Evolutionary conservation across 2,113 vertebrate genomes (phyloP).

Genomic region (Recurvirostra avosetta): DNA sequence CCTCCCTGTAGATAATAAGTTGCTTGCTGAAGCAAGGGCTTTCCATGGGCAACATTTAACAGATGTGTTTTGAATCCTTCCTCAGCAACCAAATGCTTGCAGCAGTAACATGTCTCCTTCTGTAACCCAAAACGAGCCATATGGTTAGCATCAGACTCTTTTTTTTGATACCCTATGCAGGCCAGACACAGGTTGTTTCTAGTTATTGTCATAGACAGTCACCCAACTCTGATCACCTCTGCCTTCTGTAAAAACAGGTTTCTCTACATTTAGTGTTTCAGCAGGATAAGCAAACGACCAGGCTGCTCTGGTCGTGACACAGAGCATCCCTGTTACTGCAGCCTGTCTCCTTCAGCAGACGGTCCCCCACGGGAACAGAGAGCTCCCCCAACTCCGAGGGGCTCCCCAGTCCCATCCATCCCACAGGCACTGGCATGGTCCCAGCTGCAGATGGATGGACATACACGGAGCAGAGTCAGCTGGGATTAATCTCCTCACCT

Average conservation of each 20-base stretch:
- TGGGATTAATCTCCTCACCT: neutral
- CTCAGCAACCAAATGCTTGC: neutral
- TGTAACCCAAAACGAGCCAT: neutral
- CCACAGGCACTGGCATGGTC: neutral
- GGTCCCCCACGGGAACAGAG: fast-evolving
- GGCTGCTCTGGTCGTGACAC: neutral
- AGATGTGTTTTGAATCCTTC: slow-evolving; percentile 17
- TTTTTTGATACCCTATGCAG: neutral
- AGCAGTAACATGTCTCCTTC: neutral
- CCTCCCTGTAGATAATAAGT: neutral
- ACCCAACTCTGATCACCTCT: neutral
- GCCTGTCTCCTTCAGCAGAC: neutral
- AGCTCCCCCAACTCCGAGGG: fast-evolving
- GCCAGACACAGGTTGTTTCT: neutral
- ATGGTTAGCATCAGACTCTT: neutral
- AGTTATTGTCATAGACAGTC: neutral
- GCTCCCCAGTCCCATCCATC: neutral
- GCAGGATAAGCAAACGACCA: neutral
- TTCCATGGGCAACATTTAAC: neutral
- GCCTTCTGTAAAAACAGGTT: neutral
- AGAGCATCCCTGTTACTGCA: neutral
- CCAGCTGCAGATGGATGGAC: neutral
- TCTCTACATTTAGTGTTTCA: neutral
- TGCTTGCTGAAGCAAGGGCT: neutral
- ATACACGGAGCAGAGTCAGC: neutral